phyloP scores from a whole-genome alignment of 2,797 vertebrate genomes.

The Oreortyx pictus region DNA sequence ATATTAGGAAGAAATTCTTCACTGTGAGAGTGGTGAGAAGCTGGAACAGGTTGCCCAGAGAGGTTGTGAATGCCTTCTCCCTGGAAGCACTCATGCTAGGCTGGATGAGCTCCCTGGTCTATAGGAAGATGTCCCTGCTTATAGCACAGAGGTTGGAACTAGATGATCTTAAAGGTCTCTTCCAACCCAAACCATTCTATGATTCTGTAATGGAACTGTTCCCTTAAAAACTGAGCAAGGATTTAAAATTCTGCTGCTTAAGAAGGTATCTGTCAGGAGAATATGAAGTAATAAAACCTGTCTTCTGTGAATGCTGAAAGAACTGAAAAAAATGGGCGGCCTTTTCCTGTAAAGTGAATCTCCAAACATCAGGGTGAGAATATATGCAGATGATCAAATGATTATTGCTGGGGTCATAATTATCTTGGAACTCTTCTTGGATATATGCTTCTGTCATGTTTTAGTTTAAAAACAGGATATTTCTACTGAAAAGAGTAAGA shows the following conservation, averaged over 20 bases:
- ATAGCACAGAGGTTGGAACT: too few relatives aligned
- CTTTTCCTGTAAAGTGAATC: neutral
- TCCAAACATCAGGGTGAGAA: neutral
- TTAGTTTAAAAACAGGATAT: neutral
- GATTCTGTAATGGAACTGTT: neutral
- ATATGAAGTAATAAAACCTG: neutral
- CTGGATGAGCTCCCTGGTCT: too few relatives aligned
- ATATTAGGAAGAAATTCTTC: too few relatives aligned
- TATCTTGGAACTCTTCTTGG: neutral
- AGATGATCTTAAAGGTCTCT: too few relatives aligned
- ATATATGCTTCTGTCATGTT: rapidly evolving
- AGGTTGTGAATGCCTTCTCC: too few relatives aligned
- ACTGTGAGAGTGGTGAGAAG: too few relatives aligned
- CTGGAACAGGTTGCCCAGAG: too few relatives aligned
- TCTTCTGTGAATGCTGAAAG: neutral
- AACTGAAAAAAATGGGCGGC: neutral
- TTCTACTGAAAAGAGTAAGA: neutral
- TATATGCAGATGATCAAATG: neutral
- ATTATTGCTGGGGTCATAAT: neutral
- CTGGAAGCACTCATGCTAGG: too few relatives aligned
- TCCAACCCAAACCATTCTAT: too few relatives aligned
- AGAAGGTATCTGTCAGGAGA: neutral
- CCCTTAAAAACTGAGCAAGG: neutral
- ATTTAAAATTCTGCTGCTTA: neutral
- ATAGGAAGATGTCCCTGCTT: too few relatives aligned